Base-by-base conservation (phyloP, 2,797 vertebrate genomes). In the Champsocephalus gunnari region DNA sequence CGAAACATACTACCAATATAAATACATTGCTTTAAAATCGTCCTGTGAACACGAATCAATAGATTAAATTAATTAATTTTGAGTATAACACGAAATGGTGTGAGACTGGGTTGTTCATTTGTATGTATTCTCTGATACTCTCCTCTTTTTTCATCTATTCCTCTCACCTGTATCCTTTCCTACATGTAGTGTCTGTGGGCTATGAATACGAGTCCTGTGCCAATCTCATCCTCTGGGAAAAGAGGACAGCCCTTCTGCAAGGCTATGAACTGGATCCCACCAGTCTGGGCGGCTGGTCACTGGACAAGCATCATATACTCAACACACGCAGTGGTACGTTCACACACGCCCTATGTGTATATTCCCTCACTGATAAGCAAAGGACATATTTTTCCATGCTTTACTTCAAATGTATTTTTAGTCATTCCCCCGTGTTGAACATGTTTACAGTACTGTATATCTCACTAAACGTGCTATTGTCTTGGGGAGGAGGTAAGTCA, bases 201-300 rank as follows among this genome's bases (percentile, higher is more conserved):
- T 99, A 98, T 75, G 98, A 99, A 76, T 99, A 99, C 50, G 98
- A 99, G 91, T 98, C 98, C 21, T 99, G 98, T 77, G 96, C 96
- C 59, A 97, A 96, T 65, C 95, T 99, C 78, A 97, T 99, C 88
- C 93, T 99, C 21, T 99, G 98, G 98, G 98, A 99, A 94, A 99
- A 99, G 92, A 97, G 98, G 88, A 99, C 96, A 0, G 95, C 96
- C 5, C 79, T 96, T 51, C 95, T 99, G 71, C 98, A 99, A 89
- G 98, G 98, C 58, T 99, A 97, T 56, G 98, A 99, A 85, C 94
- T 99, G 90, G 98, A 99, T 77, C 97, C 98, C 49, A 98, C 98
- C 74, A 97, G 96, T 88, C 94, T 99, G 66, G 98, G 98, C 0
- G 97, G 97, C 69, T 99, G 98, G 98, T 99, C 97, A 12, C 93